Evolutionary conservation across 2,797 vertebrate genomes (phyloP).

Genomic region (Limnodromus scolopaceus): DNA sequence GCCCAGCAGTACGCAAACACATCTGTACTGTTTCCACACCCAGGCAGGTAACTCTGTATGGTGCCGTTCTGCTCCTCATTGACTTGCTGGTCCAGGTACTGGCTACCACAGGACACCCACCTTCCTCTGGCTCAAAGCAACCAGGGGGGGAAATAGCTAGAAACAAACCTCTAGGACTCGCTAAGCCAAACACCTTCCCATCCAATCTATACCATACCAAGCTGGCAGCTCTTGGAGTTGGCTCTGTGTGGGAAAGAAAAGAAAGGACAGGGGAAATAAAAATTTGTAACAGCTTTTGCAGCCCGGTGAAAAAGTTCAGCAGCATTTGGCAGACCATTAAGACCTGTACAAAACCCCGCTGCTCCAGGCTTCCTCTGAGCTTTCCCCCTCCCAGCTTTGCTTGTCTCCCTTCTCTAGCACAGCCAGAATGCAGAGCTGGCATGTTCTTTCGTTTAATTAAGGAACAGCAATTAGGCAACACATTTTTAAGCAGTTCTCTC

Average conservation of each 20-base stretch:
- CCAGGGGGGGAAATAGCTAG: background rate
- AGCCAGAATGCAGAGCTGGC: slow-evolving; percentile 12
- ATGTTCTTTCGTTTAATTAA: slow-evolving; percentile 17
- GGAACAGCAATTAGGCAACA: slow-evolving; percentile 40
- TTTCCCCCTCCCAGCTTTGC: background rate
- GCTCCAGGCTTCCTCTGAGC: slow-evolving; percentile 41
- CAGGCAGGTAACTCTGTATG: background rate
- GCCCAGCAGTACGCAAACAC: background rate
- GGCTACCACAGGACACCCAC: background rate
- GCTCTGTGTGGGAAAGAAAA: background rate
- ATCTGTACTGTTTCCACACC: background rate
- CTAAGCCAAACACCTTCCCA: background rate
- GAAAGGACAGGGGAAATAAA: background rate
- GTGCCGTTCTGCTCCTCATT: background rate
- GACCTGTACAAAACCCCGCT: background rate
- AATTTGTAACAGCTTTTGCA: background rate
- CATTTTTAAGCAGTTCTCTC: slow-evolving; percentile 22
- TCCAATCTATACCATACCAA: background rate
- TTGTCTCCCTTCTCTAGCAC: background rate
- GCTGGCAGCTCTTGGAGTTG: background rate
- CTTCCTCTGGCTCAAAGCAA: background rate
- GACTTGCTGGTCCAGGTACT: background rate
- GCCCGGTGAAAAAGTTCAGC: background rate
- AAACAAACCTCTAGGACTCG: background rate
- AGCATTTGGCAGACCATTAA: background rate